These are phyloP conservation scores for Diachasma alloeum DNA, from an alignment of 1,140 invertebrate species.

Conservation along the genomic window DNA sequence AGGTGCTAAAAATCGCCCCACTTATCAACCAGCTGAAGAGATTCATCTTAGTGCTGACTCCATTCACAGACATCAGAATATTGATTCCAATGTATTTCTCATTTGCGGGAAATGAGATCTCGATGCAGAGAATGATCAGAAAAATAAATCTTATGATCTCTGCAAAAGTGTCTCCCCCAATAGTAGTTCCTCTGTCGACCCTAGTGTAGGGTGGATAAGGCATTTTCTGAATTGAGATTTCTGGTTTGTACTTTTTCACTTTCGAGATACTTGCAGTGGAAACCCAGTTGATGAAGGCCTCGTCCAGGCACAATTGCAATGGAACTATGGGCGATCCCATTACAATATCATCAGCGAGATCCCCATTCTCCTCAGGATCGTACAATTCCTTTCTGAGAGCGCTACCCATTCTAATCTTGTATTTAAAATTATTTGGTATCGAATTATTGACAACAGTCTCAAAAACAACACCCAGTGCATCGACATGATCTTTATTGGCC, in stretches of 20 bases:
- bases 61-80: conserved; percentile 61
- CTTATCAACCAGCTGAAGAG: conserved; percentile 57
- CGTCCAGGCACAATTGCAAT: conserved; percentile 55
- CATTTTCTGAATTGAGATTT: conserved; percentile 59
- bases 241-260: conserved; percentile 22
- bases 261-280: conserved; percentile 3
- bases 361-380: conserved; percentile 29
- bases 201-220: conserved; percentile 55
- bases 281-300: conserved; percentile 46
- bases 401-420: conserved; percentile 48
- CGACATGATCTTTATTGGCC: neutral
- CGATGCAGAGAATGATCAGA: conserved; percentile 55
- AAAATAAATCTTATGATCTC: conserved; percentile 51
- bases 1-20: conserved; percentile 49
- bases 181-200: conserved; percentile 41
- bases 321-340: conserved; percentile 41
- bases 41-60: conserved; percentile 53
- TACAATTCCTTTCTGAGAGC: conserved; percentile 47
- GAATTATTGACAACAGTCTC: conserved; percentile 37
- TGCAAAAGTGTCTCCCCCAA: conserved; percentile 43
- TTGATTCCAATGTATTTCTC: conserved; percentile 61
- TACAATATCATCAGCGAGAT: conserved; percentile 23
- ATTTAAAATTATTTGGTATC: conserved; percentile 47
- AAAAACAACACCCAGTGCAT: conserved; percentile 46
- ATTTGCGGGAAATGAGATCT: conserved; percentile 51